A percentile compares a stretch with the other conserved stretches of the same genome.
phyloP scores from a whole-genome alignment of 2,113 vertebrate genomes.

The Carassius gibelio region DNA sequence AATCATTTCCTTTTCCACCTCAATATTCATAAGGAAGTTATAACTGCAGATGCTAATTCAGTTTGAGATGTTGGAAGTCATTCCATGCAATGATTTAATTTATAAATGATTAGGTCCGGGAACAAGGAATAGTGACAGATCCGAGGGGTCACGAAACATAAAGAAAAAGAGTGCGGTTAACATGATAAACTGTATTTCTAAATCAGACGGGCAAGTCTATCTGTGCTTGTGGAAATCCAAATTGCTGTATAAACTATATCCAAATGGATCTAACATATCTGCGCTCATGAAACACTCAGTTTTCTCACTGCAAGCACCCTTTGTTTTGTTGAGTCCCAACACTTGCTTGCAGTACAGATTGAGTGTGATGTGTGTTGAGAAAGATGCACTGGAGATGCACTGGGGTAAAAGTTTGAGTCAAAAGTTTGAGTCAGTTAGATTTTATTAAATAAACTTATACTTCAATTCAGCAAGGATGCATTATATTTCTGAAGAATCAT shows the following conservation, averaged over 20 bases:
- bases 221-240: background rate
- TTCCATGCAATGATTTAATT: background rate
- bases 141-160: background rate
- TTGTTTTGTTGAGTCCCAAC: background rate
- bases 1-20: background rate
- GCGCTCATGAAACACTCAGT: background rate
- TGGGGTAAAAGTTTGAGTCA: background rate
- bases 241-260: background rate
- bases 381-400: background rate
- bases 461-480: background rate
- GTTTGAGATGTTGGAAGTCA: constrained; percentile 10
- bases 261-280: background rate
- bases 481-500: background rate
- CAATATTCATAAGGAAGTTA: background rate
- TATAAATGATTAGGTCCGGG: background rate
- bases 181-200: background rate
- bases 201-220: background rate
- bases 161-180: background rate
- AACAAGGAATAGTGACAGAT: background rate
- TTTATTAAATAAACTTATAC: background rate
- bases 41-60: background rate
- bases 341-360: constrained; percentile 3
- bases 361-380: background rate
- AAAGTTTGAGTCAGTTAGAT: background rate
- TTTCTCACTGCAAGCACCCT: background rate